These are phyloP conservation scores for Ascidia mentula DNA, from an alignment of 23 tunicate species.

Conservation along the genomic window DNA sequence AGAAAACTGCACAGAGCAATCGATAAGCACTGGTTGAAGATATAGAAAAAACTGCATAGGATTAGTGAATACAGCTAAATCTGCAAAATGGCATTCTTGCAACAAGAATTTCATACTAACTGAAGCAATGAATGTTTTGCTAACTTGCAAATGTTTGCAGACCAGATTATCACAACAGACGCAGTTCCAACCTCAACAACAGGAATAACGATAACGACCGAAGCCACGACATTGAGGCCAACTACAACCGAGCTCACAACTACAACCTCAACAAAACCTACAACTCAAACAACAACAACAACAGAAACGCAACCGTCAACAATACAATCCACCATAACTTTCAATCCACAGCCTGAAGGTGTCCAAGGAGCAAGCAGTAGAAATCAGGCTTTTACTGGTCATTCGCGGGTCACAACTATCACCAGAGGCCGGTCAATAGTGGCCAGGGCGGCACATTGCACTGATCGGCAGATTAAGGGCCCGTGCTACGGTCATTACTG, in stretches of 20 bases:
- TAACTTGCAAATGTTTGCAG: too few relatives aligned
- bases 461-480: slow-evolving; percentile 25
- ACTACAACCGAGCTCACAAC: slow-evolving; percentile 1
- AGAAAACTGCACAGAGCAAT: too few relatives aligned
- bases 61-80: too few relatives aligned
- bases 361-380: neutral
- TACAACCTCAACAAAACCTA: neutral
- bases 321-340: neutral
- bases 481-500: slow-evolving; percentile 38
- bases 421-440: neutral
- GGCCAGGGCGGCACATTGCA: slow-evolving; percentile 21
- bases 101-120: too few relatives aligned
- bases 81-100: too few relatives aligned
- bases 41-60: too few relatives aligned
- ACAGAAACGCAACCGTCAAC: slow-evolving; percentile 4
- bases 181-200: neutral
- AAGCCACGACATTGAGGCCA: neutral
- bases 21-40: too few relatives aligned
- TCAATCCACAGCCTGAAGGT: neutral
- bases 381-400: neutral
- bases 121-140: too few relatives aligned
- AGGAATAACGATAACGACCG: neutral
- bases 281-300: neutral
- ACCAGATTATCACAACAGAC: neutral
- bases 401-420: neutral